These are phyloP conservation scores for Oryzaephilus surinamensis DNA, from an alignment of 1,140 invertebrate genomes.

Conservation along the genomic window DNA sequence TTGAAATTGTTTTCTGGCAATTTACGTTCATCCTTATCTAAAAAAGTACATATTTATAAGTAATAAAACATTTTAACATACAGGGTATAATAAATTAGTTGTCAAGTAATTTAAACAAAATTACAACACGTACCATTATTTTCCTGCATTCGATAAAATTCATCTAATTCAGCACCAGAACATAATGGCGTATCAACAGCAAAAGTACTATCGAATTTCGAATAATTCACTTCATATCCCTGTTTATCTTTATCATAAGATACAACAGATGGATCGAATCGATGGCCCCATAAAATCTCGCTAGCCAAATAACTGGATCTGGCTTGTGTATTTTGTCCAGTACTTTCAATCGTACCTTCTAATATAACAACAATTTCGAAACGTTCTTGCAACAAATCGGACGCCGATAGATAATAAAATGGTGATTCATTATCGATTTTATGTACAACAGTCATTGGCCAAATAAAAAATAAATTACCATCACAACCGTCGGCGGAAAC, in stretches of 20 bases:
- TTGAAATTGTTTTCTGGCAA: constrained; percentile 2
- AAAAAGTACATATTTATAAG: too few relatives aligned
- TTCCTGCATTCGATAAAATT: constrained; percentile 10
- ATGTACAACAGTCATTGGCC: constrained; percentile 82
- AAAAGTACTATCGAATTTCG: constrained; percentile 67
- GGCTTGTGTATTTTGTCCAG: constrained; percentile 47
- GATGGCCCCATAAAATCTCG: constrained; percentile 91
- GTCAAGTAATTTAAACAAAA: neutral
- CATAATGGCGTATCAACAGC: constrained; percentile 77
- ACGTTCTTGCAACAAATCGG: constrained; percentile 75
- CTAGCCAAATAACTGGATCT: constrained; percentile 63
- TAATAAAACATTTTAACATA: neutral
- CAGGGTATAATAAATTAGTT: constrained; percentile 3
- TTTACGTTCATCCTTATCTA: too few relatives aligned
- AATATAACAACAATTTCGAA: constrained; percentile 94
- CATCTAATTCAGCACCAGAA: constrained; percentile 57
- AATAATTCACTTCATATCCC: constrained; percentile 88
- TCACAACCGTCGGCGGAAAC: constrained; percentile 46
- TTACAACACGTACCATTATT: constrained; percentile 2
- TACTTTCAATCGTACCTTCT: constrained; percentile 62
- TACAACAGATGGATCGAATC: constrained; percentile 75
- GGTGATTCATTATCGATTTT: constrained; percentile 68
- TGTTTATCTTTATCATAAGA: constrained; percentile 85
- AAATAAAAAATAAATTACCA: constrained; percentile 84
- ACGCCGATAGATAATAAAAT: constrained; percentile 75